These are phyloP conservation scores for Lumbricus terrestris DNA, from an alignment of 2,888 invertebrate genomes.

Conservation along the genomic window DNA sequence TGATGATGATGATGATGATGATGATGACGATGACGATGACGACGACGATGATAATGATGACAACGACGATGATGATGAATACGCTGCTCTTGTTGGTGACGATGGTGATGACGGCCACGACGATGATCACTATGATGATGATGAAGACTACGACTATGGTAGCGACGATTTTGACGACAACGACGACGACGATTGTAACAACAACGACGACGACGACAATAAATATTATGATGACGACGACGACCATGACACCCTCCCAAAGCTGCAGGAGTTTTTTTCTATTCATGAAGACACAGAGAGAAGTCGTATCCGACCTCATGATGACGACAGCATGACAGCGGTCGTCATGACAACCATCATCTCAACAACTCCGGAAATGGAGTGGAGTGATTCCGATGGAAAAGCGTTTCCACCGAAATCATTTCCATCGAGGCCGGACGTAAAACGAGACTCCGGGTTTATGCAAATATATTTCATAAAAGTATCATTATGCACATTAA, in stretches of 20 bases:
- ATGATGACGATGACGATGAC: background rate
- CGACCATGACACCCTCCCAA: too few species aligned
- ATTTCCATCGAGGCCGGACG: background rate
- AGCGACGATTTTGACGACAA: background rate
- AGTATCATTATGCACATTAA: background rate
- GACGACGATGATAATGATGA: background rate
- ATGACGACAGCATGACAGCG: background rate
- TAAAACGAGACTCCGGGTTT: background rate
- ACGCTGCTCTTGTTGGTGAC: background rate
- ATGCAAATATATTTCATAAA: background rate
- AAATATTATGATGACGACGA: too few species aligned
- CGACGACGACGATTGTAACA: background rate
- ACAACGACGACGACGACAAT: too few species aligned
- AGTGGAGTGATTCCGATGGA: background rate
- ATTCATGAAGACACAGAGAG: background rate
- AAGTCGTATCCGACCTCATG: background rate
- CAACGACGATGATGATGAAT: background rate
- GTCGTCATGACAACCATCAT: background rate
- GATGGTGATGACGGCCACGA: background rate
- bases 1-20: background rate
- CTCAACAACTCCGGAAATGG: slow-evolving; percentile 3
- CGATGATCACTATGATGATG: background rate
- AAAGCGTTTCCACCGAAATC: background rate
- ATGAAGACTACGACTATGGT: background rate
- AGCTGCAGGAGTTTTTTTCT: background rate